Evolutionary conservation across 1,140 invertebrate genomes (phyloP).

Genomic region (Plectus sambesii): DNA sequence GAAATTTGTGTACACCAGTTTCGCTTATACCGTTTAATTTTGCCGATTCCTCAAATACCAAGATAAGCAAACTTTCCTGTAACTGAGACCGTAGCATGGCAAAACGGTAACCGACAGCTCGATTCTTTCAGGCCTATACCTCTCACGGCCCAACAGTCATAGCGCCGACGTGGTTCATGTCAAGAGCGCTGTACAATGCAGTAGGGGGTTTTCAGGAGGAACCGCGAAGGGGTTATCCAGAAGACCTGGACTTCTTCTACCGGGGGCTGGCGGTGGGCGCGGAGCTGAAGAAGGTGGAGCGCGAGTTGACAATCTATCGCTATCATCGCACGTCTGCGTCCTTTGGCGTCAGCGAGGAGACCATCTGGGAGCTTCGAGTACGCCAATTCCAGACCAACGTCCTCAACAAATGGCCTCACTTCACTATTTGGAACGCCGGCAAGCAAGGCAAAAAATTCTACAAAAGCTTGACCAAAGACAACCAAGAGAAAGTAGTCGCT

Average conservation of each 20-base stretch:
- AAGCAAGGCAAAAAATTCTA: constrained; percentile 63
- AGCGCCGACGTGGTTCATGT: constrained; percentile 71
- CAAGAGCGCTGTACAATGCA: constrained; percentile 55
- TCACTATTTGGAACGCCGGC: constrained; percentile 70
- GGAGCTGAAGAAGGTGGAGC: constrained; percentile 50
- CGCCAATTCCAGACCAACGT: constrained; percentile 53
- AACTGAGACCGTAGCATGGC: too few relatives aligned
- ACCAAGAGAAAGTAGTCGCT: constrained; percentile 54
- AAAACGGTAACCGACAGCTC: too few relatives aligned
- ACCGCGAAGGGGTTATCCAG: constrained; percentile 56
- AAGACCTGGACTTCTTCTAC: constrained; percentile 69
- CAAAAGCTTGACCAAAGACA: constrained; percentile 51
- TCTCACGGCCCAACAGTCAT: constrained; percentile 66
- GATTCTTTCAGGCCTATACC: constrained; percentile 56
- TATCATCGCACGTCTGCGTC: constrained; percentile 59
- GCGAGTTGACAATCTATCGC: constrained; percentile 58
- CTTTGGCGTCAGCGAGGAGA: constrained; percentile 56
- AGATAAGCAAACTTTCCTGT: too few relatives aligned
- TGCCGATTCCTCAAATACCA: too few relatives aligned
- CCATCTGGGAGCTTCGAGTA: constrained; percentile 60
- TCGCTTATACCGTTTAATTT: too few relatives aligned
- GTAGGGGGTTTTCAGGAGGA: constrained; percentile 55
- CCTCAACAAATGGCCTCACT: constrained; percentile 53
- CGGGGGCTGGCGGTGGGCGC: constrained; percentile 51
- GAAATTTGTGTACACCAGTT: too few relatives aligned